A percentile compares a stretch with the other conserved stretches of the same genome.
These are phyloP conservation scores for Octomys mimax DNA, from an alignment of 2,797 vertebrate genomes.

Conservation along the genomic window DNA sequence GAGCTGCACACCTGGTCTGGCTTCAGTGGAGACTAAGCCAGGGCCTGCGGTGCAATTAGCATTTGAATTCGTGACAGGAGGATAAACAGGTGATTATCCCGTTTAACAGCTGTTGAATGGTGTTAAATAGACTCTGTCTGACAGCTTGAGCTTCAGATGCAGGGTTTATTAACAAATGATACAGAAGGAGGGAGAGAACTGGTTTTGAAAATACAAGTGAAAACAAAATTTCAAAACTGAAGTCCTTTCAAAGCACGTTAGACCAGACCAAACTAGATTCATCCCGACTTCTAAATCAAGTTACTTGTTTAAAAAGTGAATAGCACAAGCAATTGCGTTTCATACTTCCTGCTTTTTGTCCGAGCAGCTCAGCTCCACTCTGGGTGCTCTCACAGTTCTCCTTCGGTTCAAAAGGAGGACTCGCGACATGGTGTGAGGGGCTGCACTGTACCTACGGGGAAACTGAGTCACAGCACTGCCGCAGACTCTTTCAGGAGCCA, in stretches of 20 bases:
- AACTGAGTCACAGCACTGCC: neutral
- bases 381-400: neutral
- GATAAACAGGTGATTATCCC: slow-evolving; percentile 87
- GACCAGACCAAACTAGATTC: slow-evolving; percentile 31
- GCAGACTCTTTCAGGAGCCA: neutral
- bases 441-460: neutral
- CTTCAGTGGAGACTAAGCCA: slow-evolving; percentile 75
- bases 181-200: slow-evolving; percentile 33
- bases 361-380: slow-evolving; percentile 9
- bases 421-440: neutral
- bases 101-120: slow-evolving; percentile 87
- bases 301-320: slow-evolving; percentile 54
- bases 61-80: slow-evolving; percentile 87
- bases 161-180: slow-evolving; percentile 76
- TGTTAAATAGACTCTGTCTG: slow-evolving; percentile 81
- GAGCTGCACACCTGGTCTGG: slow-evolving; percentile 75
- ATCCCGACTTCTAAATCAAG: slow-evolving; percentile 62
- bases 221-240: slow-evolving; percentile 61
- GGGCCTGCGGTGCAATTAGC: slow-evolving; percentile 84
- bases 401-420: neutral
- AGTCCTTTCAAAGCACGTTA: slow-evolving; percentile 54
- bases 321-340: slow-evolving; percentile 60
- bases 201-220: slow-evolving; percentile 45
- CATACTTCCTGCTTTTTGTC: slow-evolving; percentile 63
- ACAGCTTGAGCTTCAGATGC: slow-evolving; percentile 73